Evolutionary conservation across 2,113 vertebrate genomes (phyloP).

Genomic region (Epinephelus cyanopodus): DNA sequence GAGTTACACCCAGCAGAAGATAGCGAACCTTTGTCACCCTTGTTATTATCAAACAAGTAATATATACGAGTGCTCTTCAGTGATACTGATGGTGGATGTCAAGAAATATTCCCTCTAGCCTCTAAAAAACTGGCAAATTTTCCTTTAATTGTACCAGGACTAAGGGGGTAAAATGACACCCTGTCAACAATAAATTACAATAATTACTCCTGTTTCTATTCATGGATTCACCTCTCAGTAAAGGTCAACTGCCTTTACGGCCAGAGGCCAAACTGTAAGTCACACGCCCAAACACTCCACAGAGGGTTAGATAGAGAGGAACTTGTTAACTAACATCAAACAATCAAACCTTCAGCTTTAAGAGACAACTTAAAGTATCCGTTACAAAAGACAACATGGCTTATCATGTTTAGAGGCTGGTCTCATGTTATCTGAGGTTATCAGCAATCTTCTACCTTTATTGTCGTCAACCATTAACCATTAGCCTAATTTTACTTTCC

Average conservation of each 20-base stretch:
- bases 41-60: constrained; percentile 9
- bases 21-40: constrained; percentile 27
- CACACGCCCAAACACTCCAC: not conserved
- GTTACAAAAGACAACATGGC: not conserved
- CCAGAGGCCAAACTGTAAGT: not conserved
- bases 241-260: not conserved
- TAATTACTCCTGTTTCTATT: not conserved
- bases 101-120: not conserved
- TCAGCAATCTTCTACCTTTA: not conserved
- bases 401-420: not conserved
- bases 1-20: not conserved
- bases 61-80: not conserved
- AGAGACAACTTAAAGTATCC: not conserved
- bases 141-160: not conserved
- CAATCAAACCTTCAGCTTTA: not conserved
- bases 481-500: not conserved
- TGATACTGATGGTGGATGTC: not conserved
- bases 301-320: not conserved
- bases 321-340: not conserved
- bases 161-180: not conserved
- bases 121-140: not conserved
- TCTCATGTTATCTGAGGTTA: constrained; percentile 10
- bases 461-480: constrained; percentile 40
- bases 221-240: not conserved
- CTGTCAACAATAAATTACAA: not conserved